Percentiles rank a stretch among this genome's conserved stretches.
phyloP scores from a whole-genome alignment of 2,797 vertebrate species.

The Neopelma chrysocephalum region DNA sequence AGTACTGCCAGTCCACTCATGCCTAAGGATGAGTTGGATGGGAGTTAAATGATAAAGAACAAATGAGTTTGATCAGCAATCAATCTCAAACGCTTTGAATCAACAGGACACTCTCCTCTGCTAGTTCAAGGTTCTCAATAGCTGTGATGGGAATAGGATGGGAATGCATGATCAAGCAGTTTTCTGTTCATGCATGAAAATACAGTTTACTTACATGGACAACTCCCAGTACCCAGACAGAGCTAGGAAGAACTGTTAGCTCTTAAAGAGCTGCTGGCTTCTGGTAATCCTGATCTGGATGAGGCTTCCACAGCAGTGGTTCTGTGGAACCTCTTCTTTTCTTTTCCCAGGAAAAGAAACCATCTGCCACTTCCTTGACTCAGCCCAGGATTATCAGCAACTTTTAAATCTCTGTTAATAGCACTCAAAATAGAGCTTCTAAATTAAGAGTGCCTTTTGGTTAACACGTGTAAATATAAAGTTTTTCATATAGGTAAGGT shows the following conservation, averaged over 20 bases:
- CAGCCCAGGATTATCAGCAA: rapidly evolving
- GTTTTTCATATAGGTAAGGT: neutral
- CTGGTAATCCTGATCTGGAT: neutral
- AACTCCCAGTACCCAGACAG: neutral
- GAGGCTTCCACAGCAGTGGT: neutral
- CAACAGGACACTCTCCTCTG: neutral
- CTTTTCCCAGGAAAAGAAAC: neutral
- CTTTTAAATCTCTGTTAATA: neutral
- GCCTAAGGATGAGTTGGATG: neutral
- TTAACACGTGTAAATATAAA: neutral
- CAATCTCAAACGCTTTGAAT: neutral
- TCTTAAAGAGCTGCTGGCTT: neutral
- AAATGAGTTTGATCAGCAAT: neutral
- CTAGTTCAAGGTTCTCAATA: neutral
- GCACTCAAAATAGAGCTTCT: neutral
- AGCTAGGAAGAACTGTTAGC: neutral
- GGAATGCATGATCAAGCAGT: neutral
- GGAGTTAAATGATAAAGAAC: neutral
- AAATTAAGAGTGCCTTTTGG: neutral
- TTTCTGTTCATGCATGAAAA: rapidly evolving
- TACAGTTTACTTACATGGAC: neutral
- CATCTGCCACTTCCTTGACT: neutral
- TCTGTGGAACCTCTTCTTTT: neutral
- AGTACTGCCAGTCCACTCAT: neutral
- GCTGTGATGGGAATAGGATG: neutral